phyloP scores from a whole-genome alignment of 2,113 vertebrate species.

The Cervus canadensis region DNA sequence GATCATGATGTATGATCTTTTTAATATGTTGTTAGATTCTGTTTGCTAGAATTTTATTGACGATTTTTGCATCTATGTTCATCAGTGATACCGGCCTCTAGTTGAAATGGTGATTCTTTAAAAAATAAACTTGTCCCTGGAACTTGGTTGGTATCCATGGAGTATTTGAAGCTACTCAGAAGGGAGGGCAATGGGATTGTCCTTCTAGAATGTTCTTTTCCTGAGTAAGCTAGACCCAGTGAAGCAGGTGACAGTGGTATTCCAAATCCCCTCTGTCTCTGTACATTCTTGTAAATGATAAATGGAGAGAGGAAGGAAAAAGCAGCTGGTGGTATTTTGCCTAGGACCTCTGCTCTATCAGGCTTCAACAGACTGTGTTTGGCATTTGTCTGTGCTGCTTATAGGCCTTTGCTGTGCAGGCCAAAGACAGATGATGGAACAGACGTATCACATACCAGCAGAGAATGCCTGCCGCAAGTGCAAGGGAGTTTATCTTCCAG shows the following conservation, averaged over 20 bases:
- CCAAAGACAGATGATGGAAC: slow-evolving; percentile 2
- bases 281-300: neutral
- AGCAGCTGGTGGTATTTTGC: neutral
- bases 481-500: slow-evolving; percentile 2
- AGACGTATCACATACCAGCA: neutral
- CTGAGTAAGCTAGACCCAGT: neutral
- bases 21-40: neutral
- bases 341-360: neutral
- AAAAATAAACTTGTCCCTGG: neutral
- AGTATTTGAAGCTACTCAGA: neutral
- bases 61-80: neutral
- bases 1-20: neutral
- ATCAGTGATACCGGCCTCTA: neutral
- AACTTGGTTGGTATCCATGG: neutral
- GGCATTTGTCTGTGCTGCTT: neutral
- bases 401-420: neutral
- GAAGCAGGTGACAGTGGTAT: neutral
- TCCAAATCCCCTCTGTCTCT: neutral
- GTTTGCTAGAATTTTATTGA: neutral
- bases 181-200: neutral
- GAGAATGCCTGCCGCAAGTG: neutral
- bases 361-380: neutral
- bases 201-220: neutral
- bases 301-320: neutral
- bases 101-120: neutral